phyloP scores from a whole-genome alignment of 1,140 invertebrate genomes.

The Centruroides sculpturatus region DNA sequence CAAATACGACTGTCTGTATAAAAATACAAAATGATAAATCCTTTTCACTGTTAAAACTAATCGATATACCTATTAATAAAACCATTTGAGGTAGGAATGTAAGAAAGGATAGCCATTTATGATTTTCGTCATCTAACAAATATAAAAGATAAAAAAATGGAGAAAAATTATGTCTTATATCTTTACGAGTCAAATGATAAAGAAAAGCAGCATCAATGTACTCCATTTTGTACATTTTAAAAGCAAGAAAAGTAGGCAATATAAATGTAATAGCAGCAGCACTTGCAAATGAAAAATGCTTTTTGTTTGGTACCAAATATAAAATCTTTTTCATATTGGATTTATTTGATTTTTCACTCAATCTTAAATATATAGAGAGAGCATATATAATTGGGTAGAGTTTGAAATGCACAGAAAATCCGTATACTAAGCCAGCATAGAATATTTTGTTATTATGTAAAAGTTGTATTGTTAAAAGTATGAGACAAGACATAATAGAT shows the following conservation, averaged over 20 bases:
- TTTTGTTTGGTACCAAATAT: constrained; percentile 43
- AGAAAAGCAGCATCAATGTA: constrained; percentile 86
- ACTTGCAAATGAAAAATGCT: constrained; percentile 47
- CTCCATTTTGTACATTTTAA: constrained; percentile 64
- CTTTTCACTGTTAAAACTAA: too few relatives aligned
- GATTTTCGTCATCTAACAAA: constrained; percentile 23
- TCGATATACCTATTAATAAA: constrained; percentile 31
- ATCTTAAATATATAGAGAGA: too few relatives aligned
- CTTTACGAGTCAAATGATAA: constrained; percentile 79
- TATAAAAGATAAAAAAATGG: constrained; percentile 90
- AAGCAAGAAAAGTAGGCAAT: constrained; percentile 47
- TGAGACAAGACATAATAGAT: constrained; percentile 66
- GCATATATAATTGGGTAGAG: constrained; percentile 82
- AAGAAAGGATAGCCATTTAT: constrained; percentile 41
- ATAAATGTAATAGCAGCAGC: constrained; percentile 48
- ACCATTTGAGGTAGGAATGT: constrained; percentile 59
- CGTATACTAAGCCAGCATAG: constrained; percentile 60
- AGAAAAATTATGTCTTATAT: constrained; percentile 94
- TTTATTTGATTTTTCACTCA: background rate
- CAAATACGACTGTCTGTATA: constrained; percentile 68
- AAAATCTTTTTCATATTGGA: constrained; percentile 1
- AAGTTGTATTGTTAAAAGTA: constrained; percentile 49
- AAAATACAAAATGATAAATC: constrained; percentile 68
- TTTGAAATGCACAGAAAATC: constrained; percentile 79
- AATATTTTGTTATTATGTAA: constrained; percentile 22